phyloP scores from a whole-genome alignment of 2,888 invertebrate species.

The Troides helena region DNA sequence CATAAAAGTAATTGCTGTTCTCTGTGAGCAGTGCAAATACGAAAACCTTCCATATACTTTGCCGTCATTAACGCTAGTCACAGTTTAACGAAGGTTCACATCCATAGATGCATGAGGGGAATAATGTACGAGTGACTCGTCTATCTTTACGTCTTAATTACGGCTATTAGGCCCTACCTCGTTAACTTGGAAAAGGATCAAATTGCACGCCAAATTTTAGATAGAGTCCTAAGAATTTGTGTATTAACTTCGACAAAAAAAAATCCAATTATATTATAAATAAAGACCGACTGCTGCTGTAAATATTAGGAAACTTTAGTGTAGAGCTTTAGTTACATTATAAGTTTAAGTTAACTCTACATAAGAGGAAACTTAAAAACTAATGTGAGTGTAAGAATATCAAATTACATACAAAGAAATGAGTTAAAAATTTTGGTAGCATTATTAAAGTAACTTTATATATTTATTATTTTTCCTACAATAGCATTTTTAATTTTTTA shows the following conservation, averaged over 20 bases:
- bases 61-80: slow-evolving; percentile 32
- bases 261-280: background rate
- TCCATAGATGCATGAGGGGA: slow-evolving; percentile 65
- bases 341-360: too few relatives aligned
- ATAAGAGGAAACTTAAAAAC: background rate
- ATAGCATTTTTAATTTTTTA: too few relatives aligned
- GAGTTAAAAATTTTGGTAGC: background rate
- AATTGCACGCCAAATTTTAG: slow-evolving; percentile 17
- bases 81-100: slow-evolving; percentile 57
- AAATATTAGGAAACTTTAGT: background rate
- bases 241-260: background rate
- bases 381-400: background rate
- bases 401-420: background rate
- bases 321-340: too few relatives aligned
- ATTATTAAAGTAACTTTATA: too few relatives aligned
- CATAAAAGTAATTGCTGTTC: background rate
- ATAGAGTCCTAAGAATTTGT: slow-evolving; percentile 17
- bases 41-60: slow-evolving; percentile 2
- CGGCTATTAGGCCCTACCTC: slow-evolving; percentile 53
- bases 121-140: slow-evolving; percentile 50
- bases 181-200: slow-evolving; percentile 33
- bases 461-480: too few relatives aligned
- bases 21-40: background rate
- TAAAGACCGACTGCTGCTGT: background rate
- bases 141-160: slow-evolving; percentile 75